Base-by-base conservation (phyloP, 2,797 vertebrate genomes). In the Buphagus erythrorhynchus region DNA sequence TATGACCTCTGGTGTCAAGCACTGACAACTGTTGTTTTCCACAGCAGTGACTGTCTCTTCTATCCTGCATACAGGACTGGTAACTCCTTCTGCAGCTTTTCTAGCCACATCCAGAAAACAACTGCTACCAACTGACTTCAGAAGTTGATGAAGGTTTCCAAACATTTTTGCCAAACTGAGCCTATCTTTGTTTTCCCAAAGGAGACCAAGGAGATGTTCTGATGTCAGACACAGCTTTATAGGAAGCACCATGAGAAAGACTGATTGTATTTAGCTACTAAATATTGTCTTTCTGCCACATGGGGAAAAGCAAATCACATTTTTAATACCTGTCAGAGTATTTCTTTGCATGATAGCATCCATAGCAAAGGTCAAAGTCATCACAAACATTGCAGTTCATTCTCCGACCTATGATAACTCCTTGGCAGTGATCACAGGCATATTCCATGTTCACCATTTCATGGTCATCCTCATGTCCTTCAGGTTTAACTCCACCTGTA, bases 361-460 rank as follows among this genome's bases (percentile, higher is more conserved):
- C 99, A 29, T 99, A 99, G 98, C 99, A 99, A 83, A 99, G 98
- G 95, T 99, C 99, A 80, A 99, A 99, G 98, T 99, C 99, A 82
- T 99, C 99, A 20, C 99, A 99, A 33, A 99, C 99, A 0, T 99
- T 99, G 95, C 99, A 99, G 97, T 99, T 99, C 97, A 99, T 99
- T 80, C 99, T 98, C 91, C 99, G 99, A 96, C 99, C 99, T 22
- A 99, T 99, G 54, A 99, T 99, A 84, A 99, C 98, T 33, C 99
- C 99, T 93, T 99, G 99, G 94, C 99, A 99, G 89, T 99, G 99
- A 97, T 99, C 99, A 67, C 99, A 99, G 63, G 99, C 99, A 12
- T 99, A 99, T 49, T 99, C 99, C 99, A 99, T 99, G 97, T 99
- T 99, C 77, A 99, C 99, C 99, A 99, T 99, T 97, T 99, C 99